Evolutionary conservation across 1,140 invertebrate genomes (phyloP).

Genomic region (Wasmannia auropunctata): DNA sequence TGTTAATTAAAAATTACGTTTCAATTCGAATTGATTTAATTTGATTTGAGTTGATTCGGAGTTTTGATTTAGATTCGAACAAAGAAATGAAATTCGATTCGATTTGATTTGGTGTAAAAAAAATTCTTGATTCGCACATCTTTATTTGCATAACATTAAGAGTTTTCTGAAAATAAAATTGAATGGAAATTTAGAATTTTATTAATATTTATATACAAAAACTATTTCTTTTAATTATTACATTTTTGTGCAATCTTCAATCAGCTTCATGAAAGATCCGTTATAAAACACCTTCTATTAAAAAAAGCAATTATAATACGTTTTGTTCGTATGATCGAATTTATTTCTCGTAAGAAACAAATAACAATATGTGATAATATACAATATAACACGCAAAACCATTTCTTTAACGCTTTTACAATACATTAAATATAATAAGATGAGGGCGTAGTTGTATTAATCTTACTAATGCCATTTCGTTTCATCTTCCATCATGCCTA

Average conservation of each 20-base stretch:
- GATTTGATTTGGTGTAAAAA: too few relatives aligned
- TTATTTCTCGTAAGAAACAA: background rate
- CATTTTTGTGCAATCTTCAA: background rate
- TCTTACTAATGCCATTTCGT: slow-evolving; percentile 78
- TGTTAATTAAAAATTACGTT: too few relatives aligned
- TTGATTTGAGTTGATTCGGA: too few relatives aligned
- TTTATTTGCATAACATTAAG: too few relatives aligned
- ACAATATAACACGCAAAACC: background rate
- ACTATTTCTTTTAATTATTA: background rate
- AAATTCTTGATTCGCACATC: too few relatives aligned
- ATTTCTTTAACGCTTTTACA: slow-evolving; percentile 9
- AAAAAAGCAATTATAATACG: slow-evolving; percentile 15
- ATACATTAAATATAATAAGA: slow-evolving; percentile 19
- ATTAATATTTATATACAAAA: background rate
- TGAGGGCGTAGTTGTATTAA: slow-evolving; percentile 20
- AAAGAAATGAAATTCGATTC: too few relatives aligned
- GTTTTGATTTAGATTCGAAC: too few relatives aligned
- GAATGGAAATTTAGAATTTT: background rate
- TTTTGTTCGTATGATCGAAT: background rate
- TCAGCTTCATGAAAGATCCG: background rate
- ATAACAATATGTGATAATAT: background rate
- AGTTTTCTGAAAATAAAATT: background rate
- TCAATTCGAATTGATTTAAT: too few relatives aligned
- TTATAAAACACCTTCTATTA: background rate
- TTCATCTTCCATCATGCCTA: slow-evolving; percentile 78